These are phyloP conservation scores for Mormyrops boulengeri DNA, from an alignment of 2,797 vertebrate species.

Conservation along the genomic window DNA sequence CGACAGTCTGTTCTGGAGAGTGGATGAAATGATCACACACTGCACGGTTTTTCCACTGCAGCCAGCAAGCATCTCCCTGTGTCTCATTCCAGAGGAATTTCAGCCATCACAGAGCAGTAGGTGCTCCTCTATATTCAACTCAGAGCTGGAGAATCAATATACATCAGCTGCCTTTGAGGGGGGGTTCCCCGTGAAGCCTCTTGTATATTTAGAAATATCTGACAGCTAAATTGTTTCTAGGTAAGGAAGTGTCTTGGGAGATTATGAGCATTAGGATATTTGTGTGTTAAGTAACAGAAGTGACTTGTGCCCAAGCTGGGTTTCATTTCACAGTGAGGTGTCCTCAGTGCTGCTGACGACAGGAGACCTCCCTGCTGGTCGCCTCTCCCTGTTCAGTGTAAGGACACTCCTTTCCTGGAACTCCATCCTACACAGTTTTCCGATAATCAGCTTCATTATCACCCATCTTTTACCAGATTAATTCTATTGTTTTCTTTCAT, in stretches of 20 bases:
- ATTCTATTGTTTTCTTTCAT: neutral
- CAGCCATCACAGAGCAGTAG: neutral
- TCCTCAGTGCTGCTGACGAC: neutral
- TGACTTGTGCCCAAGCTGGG: neutral
- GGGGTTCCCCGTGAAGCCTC: neutral
- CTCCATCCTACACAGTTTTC: neutral
- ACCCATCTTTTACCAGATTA: neutral
- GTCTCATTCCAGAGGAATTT: neutral
- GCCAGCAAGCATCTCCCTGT: neutral
- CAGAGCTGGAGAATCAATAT: neutral
- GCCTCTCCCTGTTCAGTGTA: neutral
- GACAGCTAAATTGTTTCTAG: neutral
- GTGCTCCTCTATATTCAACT: neutral
- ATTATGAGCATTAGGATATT: neutral
- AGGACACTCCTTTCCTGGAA: neutral
- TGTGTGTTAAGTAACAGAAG: neutral
- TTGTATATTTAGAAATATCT: neutral
- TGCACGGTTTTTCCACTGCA: neutral
- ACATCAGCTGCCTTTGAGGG: neutral
- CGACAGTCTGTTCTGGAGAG: neutral
- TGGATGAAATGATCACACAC: slow-evolving; percentile 2
- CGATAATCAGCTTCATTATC: neutral
- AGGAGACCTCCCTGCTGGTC: neutral
- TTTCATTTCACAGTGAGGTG: neutral
- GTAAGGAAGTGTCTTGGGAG: neutral